Evolutionary conservation across 2,113 vertebrate species (phyloP).

Genomic region (Neolamprologus longior): DNA sequence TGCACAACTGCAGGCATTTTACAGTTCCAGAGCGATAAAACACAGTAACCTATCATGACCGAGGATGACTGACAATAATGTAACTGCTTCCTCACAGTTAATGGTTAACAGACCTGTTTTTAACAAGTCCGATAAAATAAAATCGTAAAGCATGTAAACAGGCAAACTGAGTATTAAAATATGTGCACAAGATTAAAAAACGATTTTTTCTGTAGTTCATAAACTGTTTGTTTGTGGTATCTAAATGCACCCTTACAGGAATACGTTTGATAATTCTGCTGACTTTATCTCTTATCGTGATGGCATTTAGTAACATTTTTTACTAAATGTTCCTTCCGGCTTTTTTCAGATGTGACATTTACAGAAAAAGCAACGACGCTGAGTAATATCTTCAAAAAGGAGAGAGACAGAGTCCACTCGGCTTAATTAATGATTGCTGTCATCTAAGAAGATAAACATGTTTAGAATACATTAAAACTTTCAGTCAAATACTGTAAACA

Average conservation of each 20-base stretch:
- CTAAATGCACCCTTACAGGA: background rate
- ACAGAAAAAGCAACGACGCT: background rate
- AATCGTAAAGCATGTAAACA: background rate
- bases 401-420: background rate
- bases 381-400: background rate
- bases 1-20: background rate
- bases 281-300: background rate
- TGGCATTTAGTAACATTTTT: background rate
- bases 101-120: background rate
- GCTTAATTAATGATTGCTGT: background rate
- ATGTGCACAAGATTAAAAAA: background rate
- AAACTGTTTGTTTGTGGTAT: background rate
- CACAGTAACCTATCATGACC: background rate
- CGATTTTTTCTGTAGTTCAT: accelerated
- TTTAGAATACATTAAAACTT: background rate
- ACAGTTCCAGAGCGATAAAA: background rate
- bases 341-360: background rate
- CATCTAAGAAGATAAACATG: background rate
- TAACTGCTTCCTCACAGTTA: accelerated
- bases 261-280: background rate
- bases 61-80: background rate
- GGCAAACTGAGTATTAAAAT: background rate
- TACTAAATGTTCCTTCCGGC: background rate
- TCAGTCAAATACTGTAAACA: background rate
- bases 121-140: background rate